These are phyloP conservation scores for Diglossa cyanea DNA, from an alignment of 2,797 vertebrate species.

Conservation along the genomic window DNA sequence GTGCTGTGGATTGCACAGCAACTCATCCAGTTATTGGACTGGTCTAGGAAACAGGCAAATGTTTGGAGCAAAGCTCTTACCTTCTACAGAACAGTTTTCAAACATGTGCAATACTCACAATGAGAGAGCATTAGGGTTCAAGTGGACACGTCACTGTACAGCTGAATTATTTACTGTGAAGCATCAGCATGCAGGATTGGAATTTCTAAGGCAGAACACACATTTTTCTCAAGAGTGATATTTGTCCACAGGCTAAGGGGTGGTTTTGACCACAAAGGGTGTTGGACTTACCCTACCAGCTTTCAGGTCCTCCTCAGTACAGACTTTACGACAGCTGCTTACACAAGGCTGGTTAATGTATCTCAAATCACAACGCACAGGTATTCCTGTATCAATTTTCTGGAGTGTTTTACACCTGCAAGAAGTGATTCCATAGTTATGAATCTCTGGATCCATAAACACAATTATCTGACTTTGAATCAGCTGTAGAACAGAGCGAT, in stretches of 20 bases:
- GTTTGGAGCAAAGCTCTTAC: not conserved
- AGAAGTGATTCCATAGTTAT: not conserved
- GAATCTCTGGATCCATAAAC: not conserved
- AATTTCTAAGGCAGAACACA: rapidly evolving
- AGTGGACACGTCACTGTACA: not conserved
- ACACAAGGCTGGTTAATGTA: not conserved
- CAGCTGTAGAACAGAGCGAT: not conserved
- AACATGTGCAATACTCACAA: not conserved
- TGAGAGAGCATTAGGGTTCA: not conserved
- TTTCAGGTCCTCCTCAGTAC: not conserved
- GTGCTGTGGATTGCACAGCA: not conserved
- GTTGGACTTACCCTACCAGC: not conserved
- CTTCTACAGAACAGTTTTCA: not conserved
- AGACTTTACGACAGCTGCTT: not conserved
- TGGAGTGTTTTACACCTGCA: not conserved
- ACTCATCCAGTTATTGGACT: not conserved
- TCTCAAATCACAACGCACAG: not conserved
- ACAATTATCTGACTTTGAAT: rapidly evolving
- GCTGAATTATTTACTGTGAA: not conserved
- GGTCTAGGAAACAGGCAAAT: constrained; percentile 15
- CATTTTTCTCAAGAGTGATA: not conserved
- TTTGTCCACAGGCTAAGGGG: not conserved
- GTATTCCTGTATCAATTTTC: not conserved
- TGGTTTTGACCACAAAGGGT: not conserved
- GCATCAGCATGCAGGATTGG: not conserved